Conservation (phyloP, 23 tunicate genomes). For the Clavelina lepadiformis region DNA sequence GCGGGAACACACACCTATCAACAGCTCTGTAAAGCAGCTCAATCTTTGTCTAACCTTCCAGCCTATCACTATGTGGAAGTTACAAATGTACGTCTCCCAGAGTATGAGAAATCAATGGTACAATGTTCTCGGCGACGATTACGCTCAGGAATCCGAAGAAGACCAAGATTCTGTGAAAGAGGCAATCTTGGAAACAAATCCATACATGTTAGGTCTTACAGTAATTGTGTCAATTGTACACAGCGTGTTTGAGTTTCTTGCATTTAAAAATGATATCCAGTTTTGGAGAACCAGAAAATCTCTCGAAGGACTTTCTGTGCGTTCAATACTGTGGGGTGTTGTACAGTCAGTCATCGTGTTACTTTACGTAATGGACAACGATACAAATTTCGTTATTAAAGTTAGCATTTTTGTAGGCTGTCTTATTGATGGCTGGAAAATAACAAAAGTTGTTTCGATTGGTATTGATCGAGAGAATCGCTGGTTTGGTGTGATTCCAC, state of each 20-base stretch:
- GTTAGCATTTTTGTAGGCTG: conserved; percentile 83
- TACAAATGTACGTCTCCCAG: conserved; percentile 94
- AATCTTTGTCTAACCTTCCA: conserved; percentile 61
- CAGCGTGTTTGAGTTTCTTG: conserved; percentile 93
- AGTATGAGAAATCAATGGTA: conserved; percentile 81
- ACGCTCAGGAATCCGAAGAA: conserved; percentile 49
- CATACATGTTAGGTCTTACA: conserved; percentile 89
- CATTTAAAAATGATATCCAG: conserved; percentile 94
- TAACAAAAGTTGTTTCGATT: conserved; percentile 88
- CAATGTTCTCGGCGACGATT: conserved; percentile 54
- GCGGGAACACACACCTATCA: conserved; percentile 85
- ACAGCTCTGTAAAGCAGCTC: conserved; percentile 66
- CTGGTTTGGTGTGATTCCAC: conserved; percentile 59
- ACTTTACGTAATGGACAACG: conserved; percentile 85
- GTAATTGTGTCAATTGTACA: conserved; percentile 77
- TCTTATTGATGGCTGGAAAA: conserved; percentile 93
- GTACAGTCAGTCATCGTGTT: conserved; percentile 78
- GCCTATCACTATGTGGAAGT: conserved; percentile 72
- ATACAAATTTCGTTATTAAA: conserved; percentile 86
- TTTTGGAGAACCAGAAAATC: conserved; percentile 93
- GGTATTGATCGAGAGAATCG: conserved; percentile 33
- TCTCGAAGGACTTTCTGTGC: conserved; percentile 88
- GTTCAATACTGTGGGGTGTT: conserved; percentile 65
- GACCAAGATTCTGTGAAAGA: conserved; percentile 73
- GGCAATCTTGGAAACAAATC: conserved; percentile 79